Conservation (phyloP, 2,113 vertebrate species). For the Pseudopodoces humilis region DNA sequence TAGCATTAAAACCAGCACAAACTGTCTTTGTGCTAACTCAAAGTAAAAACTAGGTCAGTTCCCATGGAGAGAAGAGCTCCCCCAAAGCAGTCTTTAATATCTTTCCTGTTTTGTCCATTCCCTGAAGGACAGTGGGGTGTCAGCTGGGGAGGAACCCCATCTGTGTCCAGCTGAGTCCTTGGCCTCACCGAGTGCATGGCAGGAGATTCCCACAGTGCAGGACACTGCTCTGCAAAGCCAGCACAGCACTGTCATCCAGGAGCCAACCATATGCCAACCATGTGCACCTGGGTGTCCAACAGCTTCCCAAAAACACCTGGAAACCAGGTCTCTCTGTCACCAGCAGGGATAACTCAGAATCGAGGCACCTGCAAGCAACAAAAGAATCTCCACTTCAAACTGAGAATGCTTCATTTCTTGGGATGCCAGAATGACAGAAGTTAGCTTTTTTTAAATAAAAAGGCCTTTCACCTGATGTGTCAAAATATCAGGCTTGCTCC, state of each 20-base stretch:
- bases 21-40: not conserved
- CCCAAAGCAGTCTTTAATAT: not conserved
- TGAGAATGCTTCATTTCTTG: not conserved
- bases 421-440: not conserved
- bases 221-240: not conserved
- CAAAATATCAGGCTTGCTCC: not conserved
- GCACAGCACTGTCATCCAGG: fast-evolving
- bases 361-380: fast-evolving
- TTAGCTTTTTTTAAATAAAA: not conserved
- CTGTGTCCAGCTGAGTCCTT: not conserved
- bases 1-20: not conserved
- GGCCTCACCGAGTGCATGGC: fast-evolving
- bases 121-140: not conserved
- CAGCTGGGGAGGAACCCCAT: not conserved
- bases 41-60: not conserved
- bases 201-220: not conserved
- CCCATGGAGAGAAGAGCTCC: not conserved
- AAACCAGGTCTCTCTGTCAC: not conserved
- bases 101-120: not conserved
- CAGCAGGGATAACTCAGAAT: no score
- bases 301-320: not conserved
- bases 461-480: not conserved
- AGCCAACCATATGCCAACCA: fast-evolving
- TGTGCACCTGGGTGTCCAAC: not conserved
- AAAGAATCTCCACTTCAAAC: not conserved